Evolutionary conservation across 2,888 invertebrate species (phyloP), one percentile per base, ranked within the genome.

Genomic region (Protophormia terraenovae): DNA sequence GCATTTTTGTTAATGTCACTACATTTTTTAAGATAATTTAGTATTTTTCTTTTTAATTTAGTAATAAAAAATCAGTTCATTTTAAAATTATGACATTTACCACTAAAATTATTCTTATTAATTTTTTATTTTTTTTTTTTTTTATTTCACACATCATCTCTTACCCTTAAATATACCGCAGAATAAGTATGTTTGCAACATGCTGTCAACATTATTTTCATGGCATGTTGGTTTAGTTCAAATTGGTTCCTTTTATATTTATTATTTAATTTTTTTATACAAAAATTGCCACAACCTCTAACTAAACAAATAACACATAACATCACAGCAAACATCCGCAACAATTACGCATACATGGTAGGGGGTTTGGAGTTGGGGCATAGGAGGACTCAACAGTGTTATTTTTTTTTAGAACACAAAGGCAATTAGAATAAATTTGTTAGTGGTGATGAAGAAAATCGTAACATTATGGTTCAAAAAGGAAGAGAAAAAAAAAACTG

Each of bases 371-470:
- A 14, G 22, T 45, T 64, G 47, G 16, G 12, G 14, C 41, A 47
- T 22, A 41, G 24, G 58, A 32, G 69, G n/a, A 55, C 27, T 8
- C 58, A 10, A 10, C 3, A 22, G 38, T 53, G 32, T 66, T 69
- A 29, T 58, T 47, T 32, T 53, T 12, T 47, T 8, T 45, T 35
- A 14, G 53, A 53, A 45, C 38, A 78, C 83, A 83, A 73, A 64
- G 79, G 81, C 86, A 86, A 86, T 86, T 86, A 86, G 84, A 86
- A 86, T 86, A 86, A 86, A 84, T 86, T 86, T 81, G 86, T 86
- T 85, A 82, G 78, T 82, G 82, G 78, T 60, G 71, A 71, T 78
- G 82, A 75, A 79, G 85, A 82, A 85, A 75, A 75, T 82, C 64
- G 58, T 66, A 58, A 75, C 38, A 82, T 82, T 71, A 85, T 32